Evolutionary conservation across 2,888 invertebrate genomes (phyloP), one percentile per base, ranked within the genome.

Genomic region (Apamea sordens): DNA sequence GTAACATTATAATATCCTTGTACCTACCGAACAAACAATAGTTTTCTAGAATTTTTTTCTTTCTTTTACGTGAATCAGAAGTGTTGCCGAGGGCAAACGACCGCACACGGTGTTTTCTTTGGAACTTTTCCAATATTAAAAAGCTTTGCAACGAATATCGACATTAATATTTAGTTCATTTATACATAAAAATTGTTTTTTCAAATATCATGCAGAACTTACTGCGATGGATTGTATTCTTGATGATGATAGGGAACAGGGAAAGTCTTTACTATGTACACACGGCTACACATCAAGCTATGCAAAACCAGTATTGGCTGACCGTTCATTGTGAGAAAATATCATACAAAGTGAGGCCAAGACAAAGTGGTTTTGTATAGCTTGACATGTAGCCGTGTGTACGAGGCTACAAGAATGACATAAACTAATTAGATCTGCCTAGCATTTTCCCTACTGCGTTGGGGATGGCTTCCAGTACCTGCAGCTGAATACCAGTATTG

Each of bases 41-140:
- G 72, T 63, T 81, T 80, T 79, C 78, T 83, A 82, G 74, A 81
- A 86, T 87, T 90, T 89, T 86, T 89, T 85, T 79, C n/a, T 86
- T 88, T 79, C 81, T 82, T 88, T 84, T 79, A 83, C 83, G 74
- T 92, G 92, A 91, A 83, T 87, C 84, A 89, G 87, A 75, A 81
- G 84, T 89, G 77, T 90, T 84, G 84, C 82, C 88, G 88, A 88
- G 88, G 91, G 91, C 91, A 90, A 89, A 89, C 90, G 93, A 91
- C 92, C 94, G 93, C 94, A 94, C 94, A 92, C 91, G 73, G 86
- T 84, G 92, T 89, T 91, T 92, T 91, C 91, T 90, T 94, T 95
- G 95, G 94, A 94, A 92, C 90, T 80, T 79, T 86, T 94, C 95
- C 95, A 95, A 95, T 70, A 71, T 70, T 68, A 78, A 89, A 88